A percentile compares a stretch with the other conserved stretches of the same genome.
phyloP scores from a whole-genome alignment of 2,888 invertebrate genomes.

The Tridacna gigas region DNA sequence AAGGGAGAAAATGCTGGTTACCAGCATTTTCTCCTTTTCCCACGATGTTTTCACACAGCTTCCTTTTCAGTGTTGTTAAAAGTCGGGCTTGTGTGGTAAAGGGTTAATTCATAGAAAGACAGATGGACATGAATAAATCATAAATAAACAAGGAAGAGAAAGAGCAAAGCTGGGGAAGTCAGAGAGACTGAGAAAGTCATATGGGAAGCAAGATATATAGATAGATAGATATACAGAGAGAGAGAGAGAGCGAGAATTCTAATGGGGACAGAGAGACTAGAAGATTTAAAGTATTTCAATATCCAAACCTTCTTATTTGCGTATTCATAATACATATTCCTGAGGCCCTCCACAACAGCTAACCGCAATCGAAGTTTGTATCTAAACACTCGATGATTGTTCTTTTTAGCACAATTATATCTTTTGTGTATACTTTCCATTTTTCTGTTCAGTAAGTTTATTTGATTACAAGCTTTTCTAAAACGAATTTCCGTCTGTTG shows the following conservation, averaged over 20 bases:
- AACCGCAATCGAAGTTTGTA: constrained; percentile 59
- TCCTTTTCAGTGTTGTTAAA: no score
- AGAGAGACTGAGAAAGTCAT: not conserved
- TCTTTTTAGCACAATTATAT: constrained; percentile 66
- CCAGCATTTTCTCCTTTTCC: no score
- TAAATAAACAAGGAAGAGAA: not conserved
- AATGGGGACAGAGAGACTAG: not conserved
- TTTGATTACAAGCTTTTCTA: constrained; percentile 64
- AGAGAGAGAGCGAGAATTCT: not conserved
- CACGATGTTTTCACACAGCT: no score
- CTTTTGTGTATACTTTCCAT: constrained; percentile 67
- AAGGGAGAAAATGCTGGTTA: no score
- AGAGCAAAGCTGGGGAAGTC: not conserved
- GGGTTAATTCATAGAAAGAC: no score
- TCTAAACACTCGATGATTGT: constrained; percentile 63
- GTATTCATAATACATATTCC: constrained; percentile 68
- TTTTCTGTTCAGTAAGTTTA: constrained; percentile 64
- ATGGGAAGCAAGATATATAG: not conserved
- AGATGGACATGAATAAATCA: not conserved
- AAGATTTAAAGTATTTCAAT: not conserved
- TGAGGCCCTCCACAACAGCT: constrained; percentile 60
- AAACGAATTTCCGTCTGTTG: constrained; percentile 61
- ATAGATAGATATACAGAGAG: not conserved
- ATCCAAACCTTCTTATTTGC: constrained; percentile 61
- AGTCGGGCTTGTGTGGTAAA: no score